These are phyloP conservation scores for Hyperoplus lanceolatus DNA, from an alignment of 2,797 vertebrate species.

Conservation along the genomic window DNA sequence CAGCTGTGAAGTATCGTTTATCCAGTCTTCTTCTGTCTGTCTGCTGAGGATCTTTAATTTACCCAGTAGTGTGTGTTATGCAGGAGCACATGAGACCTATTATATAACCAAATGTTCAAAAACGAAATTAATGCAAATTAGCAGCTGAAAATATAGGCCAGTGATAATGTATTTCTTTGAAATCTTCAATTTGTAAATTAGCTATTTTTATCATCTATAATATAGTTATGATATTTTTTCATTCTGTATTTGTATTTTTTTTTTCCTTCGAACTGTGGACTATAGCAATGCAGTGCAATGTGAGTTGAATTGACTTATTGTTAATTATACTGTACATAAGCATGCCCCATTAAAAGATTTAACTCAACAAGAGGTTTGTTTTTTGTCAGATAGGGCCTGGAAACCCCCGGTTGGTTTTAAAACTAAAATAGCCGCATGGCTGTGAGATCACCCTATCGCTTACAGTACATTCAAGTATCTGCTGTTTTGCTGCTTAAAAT, in stretches of 20 bases:
- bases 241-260: neutral
- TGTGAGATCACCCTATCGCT: no score
- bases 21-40: slow-evolving; percentile 13
- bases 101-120: neutral
- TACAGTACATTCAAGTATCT: neutral
- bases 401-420: neutral
- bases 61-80: slow-evolving; percentile 13
- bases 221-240: neutral
- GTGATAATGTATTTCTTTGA: no score
- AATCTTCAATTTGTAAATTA: neutral
- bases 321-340: neutral
- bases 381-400: neutral
- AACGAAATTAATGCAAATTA: neutral
- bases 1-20: neutral
- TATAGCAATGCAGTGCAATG: neutral
- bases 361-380: neutral
- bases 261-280: neutral
- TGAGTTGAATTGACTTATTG: neutral
- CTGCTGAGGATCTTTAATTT: slow-evolving; percentile 31
- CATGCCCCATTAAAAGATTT: neutral
- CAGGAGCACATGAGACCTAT: slow-evolving; percentile 17
- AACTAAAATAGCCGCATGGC: neutral
- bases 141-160: neutral
- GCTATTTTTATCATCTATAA: neutral
- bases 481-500: no score